These are phyloP conservation scores for Parazoanthus atlanticus DNA, from an alignment of 92 coral and sea anemone genomes.

Conservation along the genomic window DNA sequence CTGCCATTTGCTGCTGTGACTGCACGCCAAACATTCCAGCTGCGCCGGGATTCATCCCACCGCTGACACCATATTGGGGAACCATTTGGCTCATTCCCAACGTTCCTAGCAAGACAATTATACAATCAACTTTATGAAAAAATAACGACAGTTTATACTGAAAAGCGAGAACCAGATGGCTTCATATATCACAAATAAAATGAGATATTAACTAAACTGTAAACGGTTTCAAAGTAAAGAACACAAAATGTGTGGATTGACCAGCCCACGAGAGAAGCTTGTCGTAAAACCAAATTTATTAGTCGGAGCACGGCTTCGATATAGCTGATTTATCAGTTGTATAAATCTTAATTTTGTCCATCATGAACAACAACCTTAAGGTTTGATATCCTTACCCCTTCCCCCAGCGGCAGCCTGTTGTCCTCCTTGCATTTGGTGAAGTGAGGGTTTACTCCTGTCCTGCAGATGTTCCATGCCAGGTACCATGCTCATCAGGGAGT, in stretches of 20 bases:
- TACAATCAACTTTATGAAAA: neutral
- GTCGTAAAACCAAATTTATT: too few species aligned
- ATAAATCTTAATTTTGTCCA: neutral
- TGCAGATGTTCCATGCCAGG: slow-evolving; percentile 86
- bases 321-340: neutral
- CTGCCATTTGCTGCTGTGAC: slow-evolving; percentile 9
- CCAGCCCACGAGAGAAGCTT: too few species aligned
- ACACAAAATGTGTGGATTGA: too few species aligned
- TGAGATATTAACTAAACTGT: too few species aligned
- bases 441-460: slow-evolving; percentile 69
- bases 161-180: too few species aligned
- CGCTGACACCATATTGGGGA: slow-evolving; percentile 63
- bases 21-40: slow-evolving; percentile 51
- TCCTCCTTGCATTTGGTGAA: slow-evolving; percentile 61
- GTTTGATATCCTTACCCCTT: slow-evolving; percentile 10
- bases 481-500: slow-evolving; percentile 55
- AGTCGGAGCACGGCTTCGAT: too few species aligned
- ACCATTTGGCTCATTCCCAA: slow-evolving; percentile 63
- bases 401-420: slow-evolving; percentile 43
- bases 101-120: slow-evolving; percentile 47
- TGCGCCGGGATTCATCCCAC: slow-evolving; percentile 60
- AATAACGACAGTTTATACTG: too few species aligned
- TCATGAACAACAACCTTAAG: too few species aligned
- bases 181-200: too few species aligned
- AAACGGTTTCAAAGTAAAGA: too few species aligned